phyloP scores from a whole-genome alignment of 2,888 invertebrate genomes.

The Eristalis tenax region DNA sequence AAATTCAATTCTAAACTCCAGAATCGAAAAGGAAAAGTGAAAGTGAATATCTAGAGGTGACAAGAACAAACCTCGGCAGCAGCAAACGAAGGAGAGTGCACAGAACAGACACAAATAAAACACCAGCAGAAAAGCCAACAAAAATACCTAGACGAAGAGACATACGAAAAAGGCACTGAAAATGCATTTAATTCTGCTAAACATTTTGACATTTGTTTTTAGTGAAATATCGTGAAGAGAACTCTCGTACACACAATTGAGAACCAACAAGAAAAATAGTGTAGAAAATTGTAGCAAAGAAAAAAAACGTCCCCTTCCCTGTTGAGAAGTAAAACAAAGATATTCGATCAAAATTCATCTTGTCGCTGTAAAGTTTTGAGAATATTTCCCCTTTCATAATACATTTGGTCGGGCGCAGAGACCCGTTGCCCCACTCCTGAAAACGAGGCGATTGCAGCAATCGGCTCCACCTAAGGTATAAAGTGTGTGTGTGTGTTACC shows the following conservation, averaged over 20 bases:
- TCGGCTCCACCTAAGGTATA: constrained; percentile 34
- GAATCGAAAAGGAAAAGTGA: constrained; percentile 43
- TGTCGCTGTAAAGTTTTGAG: constrained; percentile 11
- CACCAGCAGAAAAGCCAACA: constrained; percentile 59
- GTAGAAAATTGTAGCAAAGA: constrained; percentile 6
- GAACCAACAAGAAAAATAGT: constrained; percentile 13
- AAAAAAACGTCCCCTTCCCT: not conserved
- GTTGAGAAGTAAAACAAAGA: not conserved
- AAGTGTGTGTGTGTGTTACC: not conserved
- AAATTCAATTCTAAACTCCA: constrained; percentile 13
- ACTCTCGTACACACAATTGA: constrained; percentile 11
- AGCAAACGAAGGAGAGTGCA: constrained; percentile 49
- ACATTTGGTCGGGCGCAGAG: not conserved
- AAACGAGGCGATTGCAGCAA: not conserved
- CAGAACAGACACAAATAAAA: constrained; percentile 57
- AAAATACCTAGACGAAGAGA: constrained; percentile 44
- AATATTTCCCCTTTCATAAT: not conserved
- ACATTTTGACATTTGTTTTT: constrained; percentile 68
- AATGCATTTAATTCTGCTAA: constrained; percentile 68
- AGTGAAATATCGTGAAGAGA: constrained; percentile 60
- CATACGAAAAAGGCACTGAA: constrained; percentile 35
- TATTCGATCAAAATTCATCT: constrained; percentile 6
- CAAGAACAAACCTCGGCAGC: constrained; percentile 50
- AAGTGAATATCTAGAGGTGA: constrained; percentile 48
- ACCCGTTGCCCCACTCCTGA: not conserved